These are phyloP conservation scores for Sinosuthora webbiana DNA, from an alignment of 2,113 vertebrate genomes.

Conservation along the genomic window DNA sequence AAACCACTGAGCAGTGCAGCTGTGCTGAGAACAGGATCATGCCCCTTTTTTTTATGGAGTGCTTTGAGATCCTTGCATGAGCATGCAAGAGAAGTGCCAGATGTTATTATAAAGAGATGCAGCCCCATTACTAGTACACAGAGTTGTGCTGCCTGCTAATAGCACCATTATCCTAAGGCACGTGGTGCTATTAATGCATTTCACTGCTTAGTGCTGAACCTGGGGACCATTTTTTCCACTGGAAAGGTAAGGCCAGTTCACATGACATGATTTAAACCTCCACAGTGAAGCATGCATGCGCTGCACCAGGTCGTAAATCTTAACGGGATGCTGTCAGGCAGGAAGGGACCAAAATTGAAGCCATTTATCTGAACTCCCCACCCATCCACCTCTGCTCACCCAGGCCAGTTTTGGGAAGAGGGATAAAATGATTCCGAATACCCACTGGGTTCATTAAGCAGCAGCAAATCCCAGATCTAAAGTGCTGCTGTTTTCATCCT, in stretches of 20 bases:
- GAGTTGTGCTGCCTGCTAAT: slow-evolving; percentile 52
- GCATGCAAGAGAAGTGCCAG: neutral
- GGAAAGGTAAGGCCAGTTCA: slow-evolving; percentile 61
- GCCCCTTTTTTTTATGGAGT: neutral
- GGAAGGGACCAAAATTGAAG: slow-evolving; percentile 66
- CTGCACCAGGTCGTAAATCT: slow-evolving; percentile 61
- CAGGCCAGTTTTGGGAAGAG: slow-evolving; percentile 42
- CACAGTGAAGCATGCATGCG: slow-evolving; percentile 44
- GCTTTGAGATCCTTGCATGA: slow-evolving; percentile 5
- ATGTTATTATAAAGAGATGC: slow-evolving; percentile 47
- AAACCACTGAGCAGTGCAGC: neutral
- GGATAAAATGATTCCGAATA: slow-evolving; percentile 45
- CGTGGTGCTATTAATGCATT: slow-evolving; percentile 58
- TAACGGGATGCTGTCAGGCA: slow-evolving; percentile 56
- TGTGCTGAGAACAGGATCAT: neutral
- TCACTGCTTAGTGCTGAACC: slow-evolving; percentile 48
- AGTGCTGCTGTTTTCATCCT: neutral
- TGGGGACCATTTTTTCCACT: slow-evolving; percentile 65
- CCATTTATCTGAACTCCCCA: slow-evolving; percentile 68
- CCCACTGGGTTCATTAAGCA: slow-evolving; percentile 28
- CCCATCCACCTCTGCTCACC: slow-evolving; percentile 23
- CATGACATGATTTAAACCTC: slow-evolving; percentile 65
- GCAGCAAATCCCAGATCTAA: neutral
- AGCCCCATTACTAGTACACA: slow-evolving; percentile 17
- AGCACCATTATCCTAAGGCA: slow-evolving; percentile 60